Conservation (phyloP, 2,113 vertebrate genomes). For the Mesoclemmys tuberculata region DNA sequence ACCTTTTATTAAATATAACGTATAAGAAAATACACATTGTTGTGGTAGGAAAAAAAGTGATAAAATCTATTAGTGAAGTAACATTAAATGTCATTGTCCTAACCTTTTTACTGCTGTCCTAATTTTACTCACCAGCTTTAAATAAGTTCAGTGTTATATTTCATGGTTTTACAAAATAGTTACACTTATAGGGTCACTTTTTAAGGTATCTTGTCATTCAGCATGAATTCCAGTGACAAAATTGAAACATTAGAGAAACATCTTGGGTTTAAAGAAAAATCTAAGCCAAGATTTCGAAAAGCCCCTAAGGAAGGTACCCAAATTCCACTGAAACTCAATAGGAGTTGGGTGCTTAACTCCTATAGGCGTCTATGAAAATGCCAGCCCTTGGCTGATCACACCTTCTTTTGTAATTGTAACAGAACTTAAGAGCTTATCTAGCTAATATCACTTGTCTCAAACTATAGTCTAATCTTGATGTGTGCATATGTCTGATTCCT, state of each 20-base stretch:
- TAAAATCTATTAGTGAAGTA: constrained; percentile 58
- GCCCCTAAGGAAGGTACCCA: not conserved
- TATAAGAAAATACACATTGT: constrained; percentile 71
- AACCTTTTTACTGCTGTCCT: constrained; percentile 39
- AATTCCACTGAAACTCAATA: not conserved
- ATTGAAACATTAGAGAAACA: not conserved
- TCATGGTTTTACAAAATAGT: not conserved
- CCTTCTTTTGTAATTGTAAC: not conserved
- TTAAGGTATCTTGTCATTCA: not conserved
- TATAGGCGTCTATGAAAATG: not conserved
- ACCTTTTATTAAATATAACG: constrained; percentile 72
- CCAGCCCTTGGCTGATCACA: rapidly evolving
- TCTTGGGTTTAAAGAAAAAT: not conserved
- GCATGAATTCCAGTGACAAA: not conserved
- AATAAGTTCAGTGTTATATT: not conserved
- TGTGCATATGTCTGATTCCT: not conserved
- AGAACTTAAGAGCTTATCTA: not conserved
- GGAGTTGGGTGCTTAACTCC: not conserved
- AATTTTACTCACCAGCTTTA: constrained; percentile 45
- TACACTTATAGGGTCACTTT: not conserved
- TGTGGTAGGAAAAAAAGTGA: constrained; percentile 66
- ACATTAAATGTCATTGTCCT: constrained; percentile 62
- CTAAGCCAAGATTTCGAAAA: not conserved
- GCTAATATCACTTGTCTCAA: not conserved
- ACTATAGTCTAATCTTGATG: not conserved